phyloP scores from a whole-genome alignment of 2,888 invertebrate species.

The Apotomis capreana region DNA sequence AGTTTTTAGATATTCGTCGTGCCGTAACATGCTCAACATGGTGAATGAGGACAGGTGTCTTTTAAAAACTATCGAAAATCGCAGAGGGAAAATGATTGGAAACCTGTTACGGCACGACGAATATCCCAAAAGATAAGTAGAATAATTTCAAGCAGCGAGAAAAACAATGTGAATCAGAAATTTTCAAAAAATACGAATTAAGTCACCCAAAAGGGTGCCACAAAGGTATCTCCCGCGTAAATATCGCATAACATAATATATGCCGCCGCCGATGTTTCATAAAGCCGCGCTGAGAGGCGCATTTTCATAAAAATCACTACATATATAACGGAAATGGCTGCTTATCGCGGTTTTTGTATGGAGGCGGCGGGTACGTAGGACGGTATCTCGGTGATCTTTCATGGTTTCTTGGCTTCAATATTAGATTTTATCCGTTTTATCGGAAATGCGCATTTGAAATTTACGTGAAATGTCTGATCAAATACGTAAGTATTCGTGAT shows the following conservation, averaged over 20 bases:
- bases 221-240: conserved; percentile 19
- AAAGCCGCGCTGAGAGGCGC: conserved; percentile 50
- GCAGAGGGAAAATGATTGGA: too few species aligned
- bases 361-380: conserved; percentile 3
- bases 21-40: too few species aligned
- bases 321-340: conserved; percentile 20
- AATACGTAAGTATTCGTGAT: background rate
- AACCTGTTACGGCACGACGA: too few species aligned
- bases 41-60: too few species aligned
- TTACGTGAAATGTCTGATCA: background rate
- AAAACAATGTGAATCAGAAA: background rate
- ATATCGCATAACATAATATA: conserved; percentile 34
- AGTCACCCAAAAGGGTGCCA: conserved; percentile 1
- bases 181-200: background rate
- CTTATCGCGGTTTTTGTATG: conserved; percentile 25
- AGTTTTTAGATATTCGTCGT: too few species aligned
- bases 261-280: conserved; percentile 52
- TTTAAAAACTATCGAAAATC: too few species aligned
- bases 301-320: conserved; percentile 57
- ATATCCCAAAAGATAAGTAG: too few species aligned
- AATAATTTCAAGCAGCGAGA: background rate
- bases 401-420: conserved; percentile 21
- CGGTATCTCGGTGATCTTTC: conserved; percentile 18
- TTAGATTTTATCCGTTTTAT: conserved; percentile 27
- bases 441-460: conserved; percentile 8